A percentile compares a stretch with the other conserved stretches of the same genome.
Evolutionary conservation across 2,888 invertebrate species (phyloP).

Genomic region (Temnothorax rugatulus): DNA sequence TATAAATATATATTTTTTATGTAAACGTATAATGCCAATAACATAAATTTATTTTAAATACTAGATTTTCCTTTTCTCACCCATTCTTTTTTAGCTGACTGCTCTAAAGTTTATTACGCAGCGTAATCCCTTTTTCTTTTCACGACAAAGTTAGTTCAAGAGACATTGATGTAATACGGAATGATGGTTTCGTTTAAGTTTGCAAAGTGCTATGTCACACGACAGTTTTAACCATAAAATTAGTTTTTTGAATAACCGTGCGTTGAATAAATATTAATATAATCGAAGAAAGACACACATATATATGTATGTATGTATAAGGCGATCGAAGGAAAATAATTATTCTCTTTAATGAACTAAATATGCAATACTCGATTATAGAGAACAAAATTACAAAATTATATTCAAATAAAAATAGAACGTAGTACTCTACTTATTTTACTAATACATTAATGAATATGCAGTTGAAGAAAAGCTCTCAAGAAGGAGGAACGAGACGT

Average conservation of each 20-base stretch:
- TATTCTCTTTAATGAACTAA: conserved; percentile 1
- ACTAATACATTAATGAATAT: conserved; percentile 36
- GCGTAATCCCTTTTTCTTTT: conserved; percentile 71
- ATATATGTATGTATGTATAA: not conserved
- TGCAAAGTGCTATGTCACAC: conserved; percentile 61
- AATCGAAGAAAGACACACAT: not conserved
- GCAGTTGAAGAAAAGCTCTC: not conserved
- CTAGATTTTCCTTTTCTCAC: conserved; percentile 51
- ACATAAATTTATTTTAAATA: conserved; percentile 59
- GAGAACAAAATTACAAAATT: not conserved
- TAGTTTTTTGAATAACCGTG: conserved; percentile 68
- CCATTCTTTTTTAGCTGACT: conserved; percentile 37
- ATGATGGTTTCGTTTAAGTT: conserved; percentile 69
- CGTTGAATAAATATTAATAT: conserved; percentile 57
- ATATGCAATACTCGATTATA: not conserved
- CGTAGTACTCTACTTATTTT: not conserved
- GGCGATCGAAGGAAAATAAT: conserved; percentile 44
- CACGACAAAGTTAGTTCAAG: conserved; percentile 60
- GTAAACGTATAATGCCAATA: not conserved
- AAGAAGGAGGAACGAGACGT: conserved; percentile 39
- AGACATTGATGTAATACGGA: conserved; percentile 53
- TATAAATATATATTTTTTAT: not conserved
- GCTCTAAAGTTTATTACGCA: conserved; percentile 70
- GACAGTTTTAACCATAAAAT: conserved; percentile 66
- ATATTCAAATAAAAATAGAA: not conserved